phyloP scores from a whole-genome alignment of 2,888 invertebrate species.

The Yponomeuta cagnagella region DNA sequence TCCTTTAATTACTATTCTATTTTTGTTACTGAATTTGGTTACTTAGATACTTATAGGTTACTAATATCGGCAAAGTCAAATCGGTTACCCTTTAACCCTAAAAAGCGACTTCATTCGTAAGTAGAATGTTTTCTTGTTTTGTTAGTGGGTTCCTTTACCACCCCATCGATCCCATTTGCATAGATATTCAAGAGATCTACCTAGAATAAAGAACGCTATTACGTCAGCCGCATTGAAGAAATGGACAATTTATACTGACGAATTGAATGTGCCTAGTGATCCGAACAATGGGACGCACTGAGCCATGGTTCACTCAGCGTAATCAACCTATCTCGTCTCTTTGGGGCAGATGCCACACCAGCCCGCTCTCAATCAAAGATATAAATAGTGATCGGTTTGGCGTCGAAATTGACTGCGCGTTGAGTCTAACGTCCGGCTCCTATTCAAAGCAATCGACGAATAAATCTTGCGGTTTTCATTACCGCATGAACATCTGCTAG shows the following conservation, averaged over 20 bases:
- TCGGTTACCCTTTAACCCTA: too few species aligned
- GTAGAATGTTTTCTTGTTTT: background rate
- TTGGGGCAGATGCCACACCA: slow-evolving; percentile 26
- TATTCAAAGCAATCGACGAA: background rate
- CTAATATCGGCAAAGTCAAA: too few species aligned
- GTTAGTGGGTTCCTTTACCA: background rate
- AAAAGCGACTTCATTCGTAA: background rate
- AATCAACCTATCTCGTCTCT: slow-evolving; percentile 24
- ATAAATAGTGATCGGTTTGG: slow-evolving; percentile 69
- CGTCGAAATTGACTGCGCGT: slow-evolving; percentile 49
- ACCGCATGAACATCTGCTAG: background rate
- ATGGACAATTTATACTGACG: slow-evolving; percentile 3
- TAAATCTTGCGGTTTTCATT: slow-evolving; percentile 2
- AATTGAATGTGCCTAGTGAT: slow-evolving; percentile 6
- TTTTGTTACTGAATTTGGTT: too few species aligned
- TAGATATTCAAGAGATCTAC: background rate
- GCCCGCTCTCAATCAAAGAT: slow-evolving; percentile 27
- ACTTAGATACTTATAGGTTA: too few species aligned
- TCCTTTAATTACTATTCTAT: too few species aligned
- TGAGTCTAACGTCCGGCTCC: slow-evolving; percentile 25
- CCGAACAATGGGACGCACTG: slow-evolving; percentile 8
- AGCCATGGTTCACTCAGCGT: slow-evolving; percentile 18
- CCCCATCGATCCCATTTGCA: background rate
- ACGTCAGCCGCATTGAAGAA: background rate
- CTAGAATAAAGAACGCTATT: slow-evolving; percentile 9